Conservation (phyloP, 1,140 invertebrate genomes). For the Heliconius eleuchia region DNA sequence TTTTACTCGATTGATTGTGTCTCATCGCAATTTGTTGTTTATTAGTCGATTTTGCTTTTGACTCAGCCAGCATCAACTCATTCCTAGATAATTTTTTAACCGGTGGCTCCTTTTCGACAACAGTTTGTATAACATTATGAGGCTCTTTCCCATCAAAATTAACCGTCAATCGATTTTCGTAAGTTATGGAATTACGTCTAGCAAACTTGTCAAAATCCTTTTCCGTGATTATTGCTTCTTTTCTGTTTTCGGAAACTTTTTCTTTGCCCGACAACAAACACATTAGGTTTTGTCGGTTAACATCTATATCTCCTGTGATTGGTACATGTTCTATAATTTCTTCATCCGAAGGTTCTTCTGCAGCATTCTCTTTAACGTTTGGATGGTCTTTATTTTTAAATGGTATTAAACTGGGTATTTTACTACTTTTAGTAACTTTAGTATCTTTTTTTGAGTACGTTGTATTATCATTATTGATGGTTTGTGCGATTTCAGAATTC, state of each 20-base stretch:
- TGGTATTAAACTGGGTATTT: conserved; percentile 51
- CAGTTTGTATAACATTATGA: conserved; percentile 64
- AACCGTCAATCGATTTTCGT: conserved; percentile 69
- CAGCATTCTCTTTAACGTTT: conserved; percentile 48
- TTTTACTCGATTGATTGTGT: conserved; percentile 49
- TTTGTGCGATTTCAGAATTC: conserved; percentile 56
- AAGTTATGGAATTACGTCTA: conserved; percentile 72
- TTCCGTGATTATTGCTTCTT: conserved; percentile 71
- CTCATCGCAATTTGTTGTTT: conserved; percentile 51
- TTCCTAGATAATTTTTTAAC: conserved; percentile 59
- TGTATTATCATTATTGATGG: conserved; percentile 37
- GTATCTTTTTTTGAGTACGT: neutral
- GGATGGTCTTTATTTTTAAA: conserved; percentile 50
- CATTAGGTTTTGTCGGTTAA: conserved; percentile 46
- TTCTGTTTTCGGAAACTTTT: conserved; percentile 48
- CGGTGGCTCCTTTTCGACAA: conserved; percentile 57
- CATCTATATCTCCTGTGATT: conserved; percentile 65
- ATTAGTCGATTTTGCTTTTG: conserved; percentile 53
- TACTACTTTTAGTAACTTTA: conserved; percentile 23
- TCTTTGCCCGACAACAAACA: conserved; percentile 42
- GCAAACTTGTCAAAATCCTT: conserved; percentile 79
- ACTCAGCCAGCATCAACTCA: conserved; percentile 56
- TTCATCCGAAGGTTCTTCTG: conserved; percentile 63
- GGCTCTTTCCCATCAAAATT: conserved; percentile 64
- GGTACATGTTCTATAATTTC: conserved; percentile 72